phyloP scores from a whole-genome alignment of 2,113 vertebrate genomes.

The Columbina picui region DNA sequence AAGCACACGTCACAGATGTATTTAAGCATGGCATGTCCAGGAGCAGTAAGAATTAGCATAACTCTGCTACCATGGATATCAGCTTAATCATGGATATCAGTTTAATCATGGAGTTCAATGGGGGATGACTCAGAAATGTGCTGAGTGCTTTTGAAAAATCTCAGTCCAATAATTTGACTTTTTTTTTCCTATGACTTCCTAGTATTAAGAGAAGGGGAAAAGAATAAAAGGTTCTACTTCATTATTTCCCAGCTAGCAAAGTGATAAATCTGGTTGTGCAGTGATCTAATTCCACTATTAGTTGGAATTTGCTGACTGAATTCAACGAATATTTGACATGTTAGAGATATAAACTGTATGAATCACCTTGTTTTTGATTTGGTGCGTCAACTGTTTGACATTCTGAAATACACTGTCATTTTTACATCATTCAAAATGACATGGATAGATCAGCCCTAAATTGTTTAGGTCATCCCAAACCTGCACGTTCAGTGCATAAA shows the following conservation, averaged over 20 bases:
- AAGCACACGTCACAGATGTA: neutral
- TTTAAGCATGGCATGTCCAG: neutral
- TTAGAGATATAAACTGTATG: neutral
- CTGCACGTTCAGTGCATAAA: neutral
- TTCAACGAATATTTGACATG: neutral
- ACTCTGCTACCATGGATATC: constrained; percentile 4
- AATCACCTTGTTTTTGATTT: neutral
- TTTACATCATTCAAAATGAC: neutral
- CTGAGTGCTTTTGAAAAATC: neutral
- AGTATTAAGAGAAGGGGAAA: neutral
- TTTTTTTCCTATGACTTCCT: neutral
- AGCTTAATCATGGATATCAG: no score
- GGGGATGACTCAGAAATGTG: neutral
- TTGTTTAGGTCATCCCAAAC: neutral
- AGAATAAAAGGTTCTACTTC: neutral
- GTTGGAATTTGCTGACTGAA: neutral
- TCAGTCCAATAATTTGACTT: neutral
- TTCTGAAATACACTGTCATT: neutral
- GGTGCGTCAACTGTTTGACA: neutral
- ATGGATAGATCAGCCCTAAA: neutral
- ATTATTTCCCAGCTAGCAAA: neutral
- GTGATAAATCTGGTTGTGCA: neutral
- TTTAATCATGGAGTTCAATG: neutral
- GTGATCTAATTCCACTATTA: neutral
- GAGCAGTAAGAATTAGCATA: constrained; percentile 26